Percentiles rank a stretch among this genome's conserved stretches.
Conservation (phyloP, 2,888 invertebrate species). For the Agapostemon virescens region DNA sequence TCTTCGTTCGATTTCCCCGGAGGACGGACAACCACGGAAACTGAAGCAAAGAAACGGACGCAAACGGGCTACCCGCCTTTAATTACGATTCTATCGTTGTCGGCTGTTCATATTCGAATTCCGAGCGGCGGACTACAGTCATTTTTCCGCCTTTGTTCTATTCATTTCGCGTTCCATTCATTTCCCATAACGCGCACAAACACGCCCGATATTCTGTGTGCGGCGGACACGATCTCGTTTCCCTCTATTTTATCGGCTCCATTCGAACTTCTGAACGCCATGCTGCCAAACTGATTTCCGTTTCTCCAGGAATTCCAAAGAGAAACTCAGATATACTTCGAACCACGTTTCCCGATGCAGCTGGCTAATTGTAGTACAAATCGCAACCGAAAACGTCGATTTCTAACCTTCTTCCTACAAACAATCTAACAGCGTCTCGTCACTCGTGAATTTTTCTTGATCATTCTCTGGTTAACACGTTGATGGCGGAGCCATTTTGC, state of each 20-base stretch:
- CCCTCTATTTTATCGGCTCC: neutral
- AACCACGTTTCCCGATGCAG: neutral
- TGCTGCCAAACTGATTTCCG: neutral
- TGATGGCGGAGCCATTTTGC: too few species aligned
- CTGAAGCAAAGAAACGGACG: neutral
- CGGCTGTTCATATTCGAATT: neutral
- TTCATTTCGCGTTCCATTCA: conserved; percentile 25
- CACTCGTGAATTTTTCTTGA: too few species aligned
- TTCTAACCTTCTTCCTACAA: neutral
- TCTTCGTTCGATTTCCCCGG: neutral
- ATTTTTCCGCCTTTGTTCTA: conserved; percentile 12
- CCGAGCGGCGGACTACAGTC: neutral
- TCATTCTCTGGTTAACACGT: too few species aligned
- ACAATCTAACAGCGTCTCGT: too few species aligned
- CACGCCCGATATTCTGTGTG: neutral
- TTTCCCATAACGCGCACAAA: conserved; percentile 1
- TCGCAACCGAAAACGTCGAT: neutral
- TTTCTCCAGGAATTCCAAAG: neutral
- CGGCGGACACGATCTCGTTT: neutral
- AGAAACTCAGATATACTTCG: neutral
- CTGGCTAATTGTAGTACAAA: too few species aligned
- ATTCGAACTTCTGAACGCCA: neutral
- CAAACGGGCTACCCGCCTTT: neutral
- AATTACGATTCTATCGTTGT: conserved; percentile 24
- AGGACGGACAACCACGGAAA: neutral